phyloP scores from a whole-genome alignment of 2,113 vertebrate species.

The Cynocephalus volans region DNA sequence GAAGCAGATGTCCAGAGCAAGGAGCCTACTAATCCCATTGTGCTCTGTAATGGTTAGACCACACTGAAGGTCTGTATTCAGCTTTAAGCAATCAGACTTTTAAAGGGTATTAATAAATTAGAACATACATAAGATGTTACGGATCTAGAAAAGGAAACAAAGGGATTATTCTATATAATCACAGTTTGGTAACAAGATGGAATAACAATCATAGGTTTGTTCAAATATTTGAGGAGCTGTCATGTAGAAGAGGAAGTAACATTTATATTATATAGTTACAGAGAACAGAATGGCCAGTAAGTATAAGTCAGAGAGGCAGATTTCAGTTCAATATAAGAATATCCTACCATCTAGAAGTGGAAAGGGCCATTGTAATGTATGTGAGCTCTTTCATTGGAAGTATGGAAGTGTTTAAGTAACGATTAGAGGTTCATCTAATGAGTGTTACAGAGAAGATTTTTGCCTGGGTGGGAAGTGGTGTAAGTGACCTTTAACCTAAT shows the following conservation, averaged over 20 bases:
- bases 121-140: background rate
- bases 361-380: background rate
- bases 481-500: background rate
- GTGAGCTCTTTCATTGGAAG: background rate
- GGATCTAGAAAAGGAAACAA: constrained; percentile 20
- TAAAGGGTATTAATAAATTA: constrained; percentile 6
- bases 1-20: constrained; percentile 17
- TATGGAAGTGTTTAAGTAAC: constrained; percentile 44
- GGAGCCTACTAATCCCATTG: background rate
- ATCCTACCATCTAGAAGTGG: background rate
- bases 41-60: background rate
- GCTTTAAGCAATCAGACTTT: background rate
- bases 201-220: background rate
- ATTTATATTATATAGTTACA: background rate
- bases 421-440: constrained; percentile 6
- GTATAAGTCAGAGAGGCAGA: background rate
- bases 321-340: constrained; percentile 40
- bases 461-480: background rate
- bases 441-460: background rate
- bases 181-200: background rate
- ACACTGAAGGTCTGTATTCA: background rate
- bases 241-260: background rate
- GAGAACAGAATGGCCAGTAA: background rate
- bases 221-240: constrained; percentile 55
- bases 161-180: background rate